A percentile compares a stretch with the other conserved stretches of the same genome.
Evolutionary conservation across 2,797 vertebrate species (phyloP).

Genomic region (Sebastes itinus): DNA sequence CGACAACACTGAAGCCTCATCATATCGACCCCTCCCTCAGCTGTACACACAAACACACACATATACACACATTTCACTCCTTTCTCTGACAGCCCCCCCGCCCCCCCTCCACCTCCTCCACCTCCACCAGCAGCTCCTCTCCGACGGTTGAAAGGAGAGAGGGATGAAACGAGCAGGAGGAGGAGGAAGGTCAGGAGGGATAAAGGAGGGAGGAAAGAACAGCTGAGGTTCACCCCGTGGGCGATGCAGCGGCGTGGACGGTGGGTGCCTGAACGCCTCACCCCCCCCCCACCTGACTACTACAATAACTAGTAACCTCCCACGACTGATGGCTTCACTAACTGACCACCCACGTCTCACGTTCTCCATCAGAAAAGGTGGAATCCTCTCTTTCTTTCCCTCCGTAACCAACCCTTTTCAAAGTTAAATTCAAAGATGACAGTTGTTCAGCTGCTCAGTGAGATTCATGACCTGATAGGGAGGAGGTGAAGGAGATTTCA

Average conservation of each 20-base stretch:
- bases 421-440: slow-evolving; percentile 15
- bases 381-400: neutral
- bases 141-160: slow-evolving; percentile 43
- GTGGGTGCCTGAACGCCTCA: slow-evolving; percentile 9
- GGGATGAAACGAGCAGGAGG: slow-evolving; percentile 57
- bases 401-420: neutral
- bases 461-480: slow-evolving; percentile 25
- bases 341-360: slow-evolving; percentile 60
- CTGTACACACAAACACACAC: slow-evolving; percentile 59
- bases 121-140: slow-evolving; percentile 25
- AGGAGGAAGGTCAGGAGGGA: slow-evolving; percentile 58
- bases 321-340: slow-evolving; percentile 65
- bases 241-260: slow-evolving; percentile 26
- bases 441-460: slow-evolving; percentile 20
- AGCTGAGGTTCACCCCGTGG: slow-evolving; percentile 62
- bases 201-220: slow-evolving; percentile 47
- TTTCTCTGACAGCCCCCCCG: slow-evolving; percentile 51
- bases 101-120: neutral
- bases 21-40: slow-evolving; percentile 75
- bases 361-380: neutral
- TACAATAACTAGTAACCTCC: slow-evolving; percentile 57
- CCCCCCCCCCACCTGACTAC: slow-evolving; percentile 33
- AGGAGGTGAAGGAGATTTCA: slow-evolving; percentile 19
- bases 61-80: slow-evolving; percentile 60
- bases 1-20: slow-evolving; percentile 83